Percentiles rank a stretch among this genome's conserved stretches.
Conservation (phyloP, 2,888 invertebrate genomes). For the Xestia xanthographa region DNA sequence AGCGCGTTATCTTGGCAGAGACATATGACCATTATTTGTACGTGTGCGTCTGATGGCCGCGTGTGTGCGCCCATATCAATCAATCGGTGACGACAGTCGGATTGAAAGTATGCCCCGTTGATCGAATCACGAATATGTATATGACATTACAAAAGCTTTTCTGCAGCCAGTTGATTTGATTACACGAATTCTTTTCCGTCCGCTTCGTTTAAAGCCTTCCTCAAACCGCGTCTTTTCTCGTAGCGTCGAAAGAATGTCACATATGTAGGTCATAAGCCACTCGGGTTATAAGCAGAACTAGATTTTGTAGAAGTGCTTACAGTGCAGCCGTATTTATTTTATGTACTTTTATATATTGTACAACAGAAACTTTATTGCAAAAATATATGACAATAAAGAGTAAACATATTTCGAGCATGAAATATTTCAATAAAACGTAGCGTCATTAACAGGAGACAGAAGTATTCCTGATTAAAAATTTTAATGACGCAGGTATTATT, state of each 20-base stretch:
- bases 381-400: constrained; percentile 20
- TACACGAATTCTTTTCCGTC: constrained; percentile 52
- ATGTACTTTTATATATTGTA: constrained; percentile 10
- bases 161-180: constrained; percentile 59
- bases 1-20: constrained; percentile 88
- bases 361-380: constrained; percentile 32
- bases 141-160: constrained; percentile 59
- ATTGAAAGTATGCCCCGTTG: constrained; percentile 75
- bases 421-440: constrained; percentile 51
- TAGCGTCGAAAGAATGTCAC: constrained; percentile 47
- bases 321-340: constrained; percentile 28
- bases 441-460: constrained; percentile 45
- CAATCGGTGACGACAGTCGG: constrained; percentile 80
- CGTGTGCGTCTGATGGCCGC: constrained; percentile 77
- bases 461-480: constrained; percentile 50
- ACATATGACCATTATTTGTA: constrained; percentile 87
- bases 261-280: constrained; percentile 58
- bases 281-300: constrained; percentile 39
- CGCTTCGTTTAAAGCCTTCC: constrained; percentile 52
- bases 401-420: constrained; percentile 39
- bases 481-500: constrained; percentile 49
- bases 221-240: constrained; percentile 48
- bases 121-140: constrained; percentile 69
- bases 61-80: constrained; percentile 78
- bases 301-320: constrained; percentile 29